Percentiles rank a stretch among this genome's conserved stretches.
phyloP scores from a whole-genome alignment of 2,888 invertebrate species.

The Therioaphis trifolii region DNA sequence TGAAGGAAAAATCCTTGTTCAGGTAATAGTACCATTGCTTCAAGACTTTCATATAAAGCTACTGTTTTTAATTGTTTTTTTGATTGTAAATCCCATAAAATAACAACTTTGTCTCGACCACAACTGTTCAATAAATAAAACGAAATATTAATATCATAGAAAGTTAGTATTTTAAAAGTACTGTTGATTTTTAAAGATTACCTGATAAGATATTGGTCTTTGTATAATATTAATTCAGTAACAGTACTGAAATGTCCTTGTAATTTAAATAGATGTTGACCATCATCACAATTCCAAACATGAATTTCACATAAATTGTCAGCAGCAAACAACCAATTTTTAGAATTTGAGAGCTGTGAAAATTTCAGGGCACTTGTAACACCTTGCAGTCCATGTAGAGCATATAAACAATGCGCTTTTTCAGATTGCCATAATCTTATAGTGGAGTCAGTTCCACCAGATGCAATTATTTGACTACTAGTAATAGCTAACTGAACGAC shows the following conservation, averaged over 20 bases:
- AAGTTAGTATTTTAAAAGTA: too few relatives aligned
- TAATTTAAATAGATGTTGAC: slow-evolving; percentile 70
- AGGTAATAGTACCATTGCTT: slow-evolving; percentile 76
- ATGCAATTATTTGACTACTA: slow-evolving; percentile 74
- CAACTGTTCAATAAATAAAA: slow-evolving; percentile 71
- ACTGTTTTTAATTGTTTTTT: slow-evolving; percentile 78
- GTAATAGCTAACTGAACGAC: slow-evolving; percentile 80
- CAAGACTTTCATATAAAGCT: slow-evolving; percentile 86
- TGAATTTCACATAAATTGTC: slow-evolving; percentile 88
- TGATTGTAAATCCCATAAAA: slow-evolving; percentile 82
- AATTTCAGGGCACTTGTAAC: slow-evolving; percentile 72
- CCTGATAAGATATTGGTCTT: slow-evolving; percentile 76
- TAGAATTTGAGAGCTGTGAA: slow-evolving; percentile 26
- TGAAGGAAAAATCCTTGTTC: slow-evolving; percentile 72
- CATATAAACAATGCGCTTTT: slow-evolving; percentile 83
- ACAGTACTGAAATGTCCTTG: slow-evolving; percentile 89
- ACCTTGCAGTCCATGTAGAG: slow-evolving; percentile 82
- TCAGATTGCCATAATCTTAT: slow-evolving; percentile 87
- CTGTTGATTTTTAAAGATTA: slow-evolving; percentile 65
- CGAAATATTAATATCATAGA: too few relatives aligned
- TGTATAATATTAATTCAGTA: slow-evolving; percentile 80
- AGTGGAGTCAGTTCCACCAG: slow-evolving; percentile 86
- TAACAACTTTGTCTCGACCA: slow-evolving; percentile 88
- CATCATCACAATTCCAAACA: slow-evolving; percentile 80
- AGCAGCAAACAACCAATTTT: slow-evolving; percentile 72